A percentile compares a stretch with the other conserved stretches of the same genome.
These are phyloP conservation scores for Labrus mixtus DNA, from an alignment of 2,113 vertebrate genomes.

Conservation along the genomic window DNA sequence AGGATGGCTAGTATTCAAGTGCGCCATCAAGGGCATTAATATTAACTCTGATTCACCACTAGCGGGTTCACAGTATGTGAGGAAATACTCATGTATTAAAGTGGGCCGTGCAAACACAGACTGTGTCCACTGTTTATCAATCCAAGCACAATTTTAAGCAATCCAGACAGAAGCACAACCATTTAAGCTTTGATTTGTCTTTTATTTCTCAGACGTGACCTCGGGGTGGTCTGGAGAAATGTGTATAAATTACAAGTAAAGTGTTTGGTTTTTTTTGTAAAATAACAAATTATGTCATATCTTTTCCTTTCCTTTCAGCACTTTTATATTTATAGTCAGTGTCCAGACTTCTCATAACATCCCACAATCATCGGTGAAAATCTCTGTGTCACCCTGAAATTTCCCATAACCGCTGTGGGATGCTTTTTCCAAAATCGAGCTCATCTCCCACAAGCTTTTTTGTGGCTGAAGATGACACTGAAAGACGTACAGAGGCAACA, in stretches of 20 bases:
- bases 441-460: conserved; percentile 20
- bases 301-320: not conserved
- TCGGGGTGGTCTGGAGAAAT: not conserved
- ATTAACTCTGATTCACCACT: too few relatives aligned
- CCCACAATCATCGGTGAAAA: conserved; percentile 14
- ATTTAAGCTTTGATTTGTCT: not conserved
- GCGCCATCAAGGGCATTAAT: too few relatives aligned
- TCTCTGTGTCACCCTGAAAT: not conserved
- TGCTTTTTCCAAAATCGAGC: not conserved
- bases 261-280: not conserved
- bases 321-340: not conserved
- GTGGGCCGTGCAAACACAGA: too few relatives aligned
- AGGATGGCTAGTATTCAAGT: too few relatives aligned
- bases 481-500: conserved; percentile 23
- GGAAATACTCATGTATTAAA: too few relatives aligned
- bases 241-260: not conserved
- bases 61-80: too few relatives aligned
- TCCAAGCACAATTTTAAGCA: not conserved
- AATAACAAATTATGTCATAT: not conserved
- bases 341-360: not conserved
- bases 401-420: not conserved
- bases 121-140: not conserved
- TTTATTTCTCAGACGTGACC: not conserved
- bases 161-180: not conserved
- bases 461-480: conserved; percentile 35